Base-by-base conservation (phyloP, 1,140 invertebrate species). In the Tetramorium simillimum region DNA sequence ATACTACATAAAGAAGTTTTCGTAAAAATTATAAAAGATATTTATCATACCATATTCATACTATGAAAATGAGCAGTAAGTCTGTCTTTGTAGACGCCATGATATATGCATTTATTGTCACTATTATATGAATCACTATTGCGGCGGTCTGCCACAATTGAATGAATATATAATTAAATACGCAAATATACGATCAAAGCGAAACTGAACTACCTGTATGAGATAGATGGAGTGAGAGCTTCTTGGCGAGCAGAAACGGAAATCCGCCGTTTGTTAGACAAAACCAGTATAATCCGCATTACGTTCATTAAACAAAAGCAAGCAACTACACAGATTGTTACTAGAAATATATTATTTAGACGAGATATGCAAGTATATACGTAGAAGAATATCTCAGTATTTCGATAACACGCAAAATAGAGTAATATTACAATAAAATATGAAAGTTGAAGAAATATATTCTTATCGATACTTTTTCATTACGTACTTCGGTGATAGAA, bases 251-350 rank as follows among this genome's bases (percentile, higher is more conserved):
- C 49, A 81, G 21, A 3, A 21, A 58, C 21, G 6, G 37, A 21
- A 67, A 70, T 43, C 33, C 37, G 33, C 12, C 12, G 3, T 70
- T 70, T 9, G 51, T 69, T 69, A 69, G 16, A 21, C 46, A 43
- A 40, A 67, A 67, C n/a, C 18, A 69, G n/a, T 33, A 16, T 53
- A 80, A 80, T 56, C 65, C 21, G 12, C 33, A 43, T 81, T 81
- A 80, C 0, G 12, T 72, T 46, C 37, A 82, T 82, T 58, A 73
- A 58, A 58, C 37, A 60, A 69, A 33, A 60, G 37, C 51, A 73
- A 73, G 33, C 33, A 70, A 56, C 33, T 24, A 14, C 24, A 58
- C 12, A 24, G 33, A 56, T 73, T 53, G 28, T 84, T 21, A 46
- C 1, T 60, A 49, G 40, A 73, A 73, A 84, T 24, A 24, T 37